Evolutionary conservation across 1,140 invertebrate species (phyloP), one percentile per base, ranked within the genome.

Genomic region (Drosophila persimilis): DNA sequence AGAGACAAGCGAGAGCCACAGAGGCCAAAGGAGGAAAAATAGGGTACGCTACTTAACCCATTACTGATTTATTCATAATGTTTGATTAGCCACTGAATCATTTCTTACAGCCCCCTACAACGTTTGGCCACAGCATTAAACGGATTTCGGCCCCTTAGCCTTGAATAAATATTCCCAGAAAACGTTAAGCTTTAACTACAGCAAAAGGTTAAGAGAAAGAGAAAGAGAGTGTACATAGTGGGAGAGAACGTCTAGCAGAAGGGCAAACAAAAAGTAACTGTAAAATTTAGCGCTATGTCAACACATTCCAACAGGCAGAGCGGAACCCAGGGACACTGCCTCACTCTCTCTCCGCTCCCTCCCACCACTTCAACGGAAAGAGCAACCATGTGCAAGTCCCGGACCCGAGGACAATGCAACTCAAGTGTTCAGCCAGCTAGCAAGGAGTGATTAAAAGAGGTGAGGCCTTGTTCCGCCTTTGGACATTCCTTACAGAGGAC

Each of bases 271-370:
- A 70, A 86, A 81, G 80, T 81, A 86, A 81, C 77, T 85, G 69
- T 66, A 86, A 85, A 86, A 86, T 86, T 73, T 86, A 71, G 80
- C 77, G 83, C 80, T 85, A 86, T 85, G 80, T 85, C 80, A 85
- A 85, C 77, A 85, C 64, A 86, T 77, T 77, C 65, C 80, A 71
- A 60, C 54, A 59, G 71, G 54, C 56, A 63, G 59, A 3, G 11
- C 64, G 8, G 22, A 11, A 3, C 9, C 22, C 41, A 45, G 50
- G 20, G 29, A 45, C 35, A 22, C 55, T 20, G 20, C 50, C 65
- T 47, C 66, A 29, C 8, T 29, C 6, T 22, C 9, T 13, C 35
- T 35, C 11, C 35, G n/a, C 48, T 20, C 13, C 13, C 20, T 7
- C 11, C 29, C 2, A 39, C 1, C 35, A 39, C 35, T 11, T 59